phyloP scores from a whole-genome alignment of 2,797 vertebrate genomes.

The Myotis daubentonii region DNA sequence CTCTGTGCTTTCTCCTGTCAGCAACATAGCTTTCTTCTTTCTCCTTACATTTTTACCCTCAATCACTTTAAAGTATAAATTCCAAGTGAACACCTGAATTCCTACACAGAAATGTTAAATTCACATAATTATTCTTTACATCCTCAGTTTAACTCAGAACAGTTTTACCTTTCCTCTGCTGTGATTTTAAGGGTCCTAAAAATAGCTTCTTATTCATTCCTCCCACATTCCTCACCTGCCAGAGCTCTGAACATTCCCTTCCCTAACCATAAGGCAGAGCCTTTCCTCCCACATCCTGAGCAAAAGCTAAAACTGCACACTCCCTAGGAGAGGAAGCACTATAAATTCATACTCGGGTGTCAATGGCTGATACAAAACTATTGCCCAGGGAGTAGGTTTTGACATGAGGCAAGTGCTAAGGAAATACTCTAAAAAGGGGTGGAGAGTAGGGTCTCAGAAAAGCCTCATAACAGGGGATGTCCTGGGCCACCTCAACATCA shows the following conservation, averaged over 20 bases:
- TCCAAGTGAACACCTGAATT: conserved; percentile 22
- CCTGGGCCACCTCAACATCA: neutral
- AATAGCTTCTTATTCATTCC: conserved; percentile 33
- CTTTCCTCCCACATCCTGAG: conserved; percentile 20
- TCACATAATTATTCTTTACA: conserved; percentile 23
- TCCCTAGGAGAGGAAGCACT: neutral
- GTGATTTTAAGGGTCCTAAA: neutral
- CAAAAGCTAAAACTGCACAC: conserved; percentile 23
- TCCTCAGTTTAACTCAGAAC: conserved; percentile 1
- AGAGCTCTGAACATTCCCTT: conserved; percentile 49
- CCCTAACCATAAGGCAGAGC: conserved; percentile 9
- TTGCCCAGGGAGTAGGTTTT: neutral
- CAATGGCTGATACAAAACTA: conserved; percentile 46
- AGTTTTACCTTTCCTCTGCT: neutral
- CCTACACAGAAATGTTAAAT: conserved; percentile 12
- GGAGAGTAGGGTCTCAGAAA: neutral
- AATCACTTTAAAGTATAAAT: conserved; percentile 48
- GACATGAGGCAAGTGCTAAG: neutral
- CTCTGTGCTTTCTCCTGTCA: neutral
- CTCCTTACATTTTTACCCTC: neutral
- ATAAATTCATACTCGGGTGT: conserved; percentile 35
- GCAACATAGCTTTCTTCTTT: neutral
- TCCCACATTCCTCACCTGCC: conserved; percentile 51
- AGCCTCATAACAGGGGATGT: neutral
- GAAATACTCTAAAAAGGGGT: neutral